phyloP scores from a whole-genome alignment of 2,113 vertebrate genomes.

The Entomyzon cyanotis region DNA sequence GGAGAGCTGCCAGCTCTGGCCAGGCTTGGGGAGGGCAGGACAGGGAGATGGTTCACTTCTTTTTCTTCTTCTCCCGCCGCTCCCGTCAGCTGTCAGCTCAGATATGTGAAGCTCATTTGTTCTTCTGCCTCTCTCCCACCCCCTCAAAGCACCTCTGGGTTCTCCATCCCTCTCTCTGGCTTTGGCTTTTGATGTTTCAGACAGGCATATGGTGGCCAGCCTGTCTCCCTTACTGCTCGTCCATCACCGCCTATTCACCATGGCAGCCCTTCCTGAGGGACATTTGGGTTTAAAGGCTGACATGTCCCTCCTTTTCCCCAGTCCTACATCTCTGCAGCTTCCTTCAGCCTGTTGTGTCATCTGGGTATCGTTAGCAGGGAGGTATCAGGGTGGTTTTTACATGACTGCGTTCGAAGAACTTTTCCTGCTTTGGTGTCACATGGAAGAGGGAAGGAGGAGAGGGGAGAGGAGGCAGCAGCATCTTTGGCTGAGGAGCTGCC shows the following conservation, averaged over 20 bases:
- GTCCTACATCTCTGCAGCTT: neutral
- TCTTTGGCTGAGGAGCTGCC: neutral
- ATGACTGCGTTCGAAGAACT: neutral
- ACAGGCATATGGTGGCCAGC: neutral
- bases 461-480: neutral
- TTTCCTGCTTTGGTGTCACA: neutral
- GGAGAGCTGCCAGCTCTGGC: neutral
- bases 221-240: neutral
- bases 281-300: neutral
- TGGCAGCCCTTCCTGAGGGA: neutral
- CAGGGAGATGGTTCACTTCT: neutral
- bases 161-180: neutral
- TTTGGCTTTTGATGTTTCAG: neutral
- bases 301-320: neutral
- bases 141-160: neutral
- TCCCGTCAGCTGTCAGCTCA: neutral
- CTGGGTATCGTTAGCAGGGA: neutral
- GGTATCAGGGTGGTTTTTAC: neutral
- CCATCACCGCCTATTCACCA: neutral
- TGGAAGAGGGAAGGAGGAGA: neutral
- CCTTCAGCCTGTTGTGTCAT: neutral
- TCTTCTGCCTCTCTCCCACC: neutral
- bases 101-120: neutral
- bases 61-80: neutral
- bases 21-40: neutral